Conservation (phyloP, 2,113 vertebrate genomes). For the Archocentrus centrarchus region DNA sequence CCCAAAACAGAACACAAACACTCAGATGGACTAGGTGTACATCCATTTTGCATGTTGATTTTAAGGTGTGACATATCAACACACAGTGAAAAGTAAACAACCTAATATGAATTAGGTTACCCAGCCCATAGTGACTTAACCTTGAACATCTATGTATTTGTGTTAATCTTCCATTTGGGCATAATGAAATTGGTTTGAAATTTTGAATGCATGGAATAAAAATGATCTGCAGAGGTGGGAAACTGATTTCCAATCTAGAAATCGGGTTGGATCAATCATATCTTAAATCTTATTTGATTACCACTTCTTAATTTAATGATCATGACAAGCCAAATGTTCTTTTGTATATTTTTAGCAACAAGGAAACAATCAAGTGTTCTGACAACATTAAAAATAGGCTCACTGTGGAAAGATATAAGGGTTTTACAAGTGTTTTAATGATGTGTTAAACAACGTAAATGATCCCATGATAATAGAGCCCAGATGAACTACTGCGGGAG, state of each 20-base stretch:
- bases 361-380: conserved; percentile 47
- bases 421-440: conserved; percentile 46
- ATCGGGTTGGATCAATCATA: background rate
- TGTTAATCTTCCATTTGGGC: background rate
- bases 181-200: background rate
- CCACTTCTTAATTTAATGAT: conserved; percentile 27
- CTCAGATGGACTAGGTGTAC: conserved; percentile 17
- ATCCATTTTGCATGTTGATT: conserved; percentile 19
- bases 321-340: conserved; percentile 23
- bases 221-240: fast-evolving
- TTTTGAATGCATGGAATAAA: conserved; percentile 1
- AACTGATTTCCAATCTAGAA: background rate
- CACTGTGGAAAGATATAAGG: conserved; percentile 46
- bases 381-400: conserved; percentile 32
- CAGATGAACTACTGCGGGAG: conserved; percentile 49
- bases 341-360: conserved; percentile 50
- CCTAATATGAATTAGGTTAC: conserved; percentile 1
- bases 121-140: background rate
- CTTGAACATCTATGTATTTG: background rate
- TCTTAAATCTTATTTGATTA: background rate
- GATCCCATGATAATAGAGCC: conserved; percentile 48
- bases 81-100: background rate
- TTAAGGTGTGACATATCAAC: background rate
- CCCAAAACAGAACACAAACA: conserved; percentile 43
- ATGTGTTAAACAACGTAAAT: conserved; percentile 61